Evolutionary conservation across 2,113 vertebrate species (phyloP).

Genomic region (Phylloscopus trochilus): DNA sequence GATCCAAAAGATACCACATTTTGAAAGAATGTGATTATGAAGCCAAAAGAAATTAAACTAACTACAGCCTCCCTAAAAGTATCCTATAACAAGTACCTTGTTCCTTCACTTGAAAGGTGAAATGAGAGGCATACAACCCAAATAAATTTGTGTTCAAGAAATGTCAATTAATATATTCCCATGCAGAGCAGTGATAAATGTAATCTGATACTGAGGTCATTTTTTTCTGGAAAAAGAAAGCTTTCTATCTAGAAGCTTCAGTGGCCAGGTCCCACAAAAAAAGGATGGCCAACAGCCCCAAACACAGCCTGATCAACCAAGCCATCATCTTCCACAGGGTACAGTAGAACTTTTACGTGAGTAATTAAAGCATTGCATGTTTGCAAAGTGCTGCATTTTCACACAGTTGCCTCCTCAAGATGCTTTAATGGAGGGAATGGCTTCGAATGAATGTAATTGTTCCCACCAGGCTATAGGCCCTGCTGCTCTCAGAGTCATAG

Average conservation of each 20-base stretch:
- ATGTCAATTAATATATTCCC: background rate
- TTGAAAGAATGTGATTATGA: background rate
- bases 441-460: background rate
- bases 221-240: background rate
- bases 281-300: background rate
- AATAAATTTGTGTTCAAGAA: background rate
- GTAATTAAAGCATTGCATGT: background rate
- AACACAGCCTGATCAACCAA: background rate
- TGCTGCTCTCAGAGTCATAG: background rate
- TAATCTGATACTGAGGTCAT: background rate
- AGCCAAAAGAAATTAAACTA: background rate
- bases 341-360: background rate
- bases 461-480: background rate
- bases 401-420: rapidly evolving
- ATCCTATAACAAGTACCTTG: background rate
- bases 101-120: background rate
- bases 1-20: background rate
- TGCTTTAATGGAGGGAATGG: background rate
- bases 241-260: background rate
- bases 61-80: background rate
- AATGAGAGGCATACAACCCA: background rate
- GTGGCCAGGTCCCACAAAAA: background rate
- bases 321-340: background rate
- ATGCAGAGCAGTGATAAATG: background rate
- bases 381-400: background rate